Evolutionary conservation across 2,888 invertebrate genomes (phyloP).

Genomic region (Leistus spinibarbis): DNA sequence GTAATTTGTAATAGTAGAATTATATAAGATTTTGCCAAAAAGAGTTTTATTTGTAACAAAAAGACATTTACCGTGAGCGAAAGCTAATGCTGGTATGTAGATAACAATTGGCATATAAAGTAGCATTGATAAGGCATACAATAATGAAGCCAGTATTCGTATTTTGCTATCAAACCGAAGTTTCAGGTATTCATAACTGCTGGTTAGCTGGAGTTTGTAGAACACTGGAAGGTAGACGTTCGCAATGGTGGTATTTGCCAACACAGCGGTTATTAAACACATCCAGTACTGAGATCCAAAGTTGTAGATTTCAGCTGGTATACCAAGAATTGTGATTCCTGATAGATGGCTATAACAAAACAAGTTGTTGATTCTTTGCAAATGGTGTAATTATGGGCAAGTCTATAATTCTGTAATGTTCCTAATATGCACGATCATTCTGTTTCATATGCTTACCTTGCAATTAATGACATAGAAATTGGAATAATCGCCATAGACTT

Average conservation of each 20-base stretch:
- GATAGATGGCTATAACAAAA: conserved; percentile 65
- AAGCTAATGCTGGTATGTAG: conserved; percentile 69
- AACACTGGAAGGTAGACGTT: conserved; percentile 65
- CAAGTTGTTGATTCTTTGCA: too few species aligned
- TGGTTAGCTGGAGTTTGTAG: conserved; percentile 68
- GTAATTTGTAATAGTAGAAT: too few species aligned
- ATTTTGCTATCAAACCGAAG: conserved; percentile 65
- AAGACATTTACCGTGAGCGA: conserved; percentile 63
- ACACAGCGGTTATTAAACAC: conserved; percentile 54
- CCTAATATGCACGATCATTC: background rate
- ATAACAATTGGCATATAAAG: conserved; percentile 67
- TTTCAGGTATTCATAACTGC: conserved; percentile 69
- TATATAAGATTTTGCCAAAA: too few species aligned
- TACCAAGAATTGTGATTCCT: conserved; percentile 72
- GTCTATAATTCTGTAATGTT: too few species aligned
- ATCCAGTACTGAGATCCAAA: conserved; percentile 68
- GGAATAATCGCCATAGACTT: conserved; percentile 71
- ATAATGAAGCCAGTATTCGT: conserved; percentile 62
- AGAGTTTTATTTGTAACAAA: too few species aligned
- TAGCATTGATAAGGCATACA: conserved; percentile 63
- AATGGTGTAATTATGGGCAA: too few species aligned
- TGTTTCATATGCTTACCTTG: conserved; percentile 60
- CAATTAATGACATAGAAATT: conserved; percentile 69
- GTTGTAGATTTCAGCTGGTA: conserved; percentile 73
- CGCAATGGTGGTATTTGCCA: conserved; percentile 48